phyloP scores from a whole-genome alignment of 1,140 invertebrate species.

The Brachystomella parvula region DNA sequence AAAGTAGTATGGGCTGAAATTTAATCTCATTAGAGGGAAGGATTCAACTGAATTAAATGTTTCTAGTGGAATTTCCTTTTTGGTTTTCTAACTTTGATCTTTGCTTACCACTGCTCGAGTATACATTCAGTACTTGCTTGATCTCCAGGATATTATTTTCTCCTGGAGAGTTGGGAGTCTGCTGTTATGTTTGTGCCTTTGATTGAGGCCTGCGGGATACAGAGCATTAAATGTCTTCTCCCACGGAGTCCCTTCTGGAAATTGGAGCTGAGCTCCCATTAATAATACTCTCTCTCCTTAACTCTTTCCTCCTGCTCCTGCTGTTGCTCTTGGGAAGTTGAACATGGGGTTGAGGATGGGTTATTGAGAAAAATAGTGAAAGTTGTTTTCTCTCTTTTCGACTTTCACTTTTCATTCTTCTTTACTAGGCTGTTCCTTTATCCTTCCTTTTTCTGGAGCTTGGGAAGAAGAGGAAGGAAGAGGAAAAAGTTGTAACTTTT shows the following conservation, averaged over 20 bases:
- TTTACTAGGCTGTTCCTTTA: too few species aligned
- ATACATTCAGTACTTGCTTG: not conserved
- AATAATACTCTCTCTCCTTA: not conserved
- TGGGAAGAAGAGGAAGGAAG: not conserved
- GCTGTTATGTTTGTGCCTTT: too few species aligned
- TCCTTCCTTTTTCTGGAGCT: not conserved
- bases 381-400: too few species aligned
- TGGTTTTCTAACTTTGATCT: not conserved
- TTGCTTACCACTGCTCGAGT: not conserved
- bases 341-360: too few species aligned
- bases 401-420: too few species aligned
- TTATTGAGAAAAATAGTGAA: slow-evolving; percentile 11
- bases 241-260: not conserved
- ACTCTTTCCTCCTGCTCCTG: not conserved
- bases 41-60: not conserved
- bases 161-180: not conserved
- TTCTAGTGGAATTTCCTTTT: not conserved
- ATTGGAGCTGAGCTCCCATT: slow-evolving; percentile 11
- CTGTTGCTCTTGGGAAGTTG: too few species aligned
- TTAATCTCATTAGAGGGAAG: not conserved
- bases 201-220: slow-evolving; percentile 4
- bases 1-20: not conserved
- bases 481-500: not conserved
- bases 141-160: not conserved
- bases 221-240: slow-evolving; percentile 8